A percentile compares a stretch with the other conserved stretches of the same genome.
Conservation (phyloP, 2,113 vertebrate genomes). For the Ochotona princeps region DNA sequence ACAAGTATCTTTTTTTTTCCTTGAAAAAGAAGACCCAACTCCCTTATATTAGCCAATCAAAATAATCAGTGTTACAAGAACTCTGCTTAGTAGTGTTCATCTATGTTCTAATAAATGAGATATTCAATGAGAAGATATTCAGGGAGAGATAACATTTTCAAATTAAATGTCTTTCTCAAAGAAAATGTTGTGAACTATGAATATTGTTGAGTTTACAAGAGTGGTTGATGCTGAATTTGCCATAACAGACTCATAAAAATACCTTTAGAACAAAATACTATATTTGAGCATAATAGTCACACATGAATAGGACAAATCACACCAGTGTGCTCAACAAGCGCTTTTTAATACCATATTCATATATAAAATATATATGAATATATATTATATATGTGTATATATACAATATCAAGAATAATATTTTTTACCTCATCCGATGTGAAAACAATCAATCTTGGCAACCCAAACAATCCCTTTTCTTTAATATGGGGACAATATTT, state of each 20-base stretch:
- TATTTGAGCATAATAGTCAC: background rate
- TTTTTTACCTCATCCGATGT: constrained; percentile 90
- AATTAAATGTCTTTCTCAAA: constrained; percentile 48
- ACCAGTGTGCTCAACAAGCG: background rate
- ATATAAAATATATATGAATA: background rate
- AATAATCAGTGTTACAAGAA: background rate
- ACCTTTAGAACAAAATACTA: constrained; percentile 5
- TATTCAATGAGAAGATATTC: background rate
- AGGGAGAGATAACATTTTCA: background rate
- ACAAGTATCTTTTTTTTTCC: background rate
- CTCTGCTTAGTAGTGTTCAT: background rate
- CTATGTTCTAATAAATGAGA: constrained; percentile 35
- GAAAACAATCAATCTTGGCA: constrained; percentile 89
- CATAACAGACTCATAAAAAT: background rate
- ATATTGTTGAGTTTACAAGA: constrained; percentile 44
- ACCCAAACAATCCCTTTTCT: constrained; percentile 88
- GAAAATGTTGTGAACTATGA: constrained; percentile 3
- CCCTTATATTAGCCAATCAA: background rate
- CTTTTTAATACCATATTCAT: constrained; percentile 2
- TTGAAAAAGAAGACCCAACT: background rate
- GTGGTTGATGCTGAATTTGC: background rate
- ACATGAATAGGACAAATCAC: background rate
- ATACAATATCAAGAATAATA: constrained; percentile 2
- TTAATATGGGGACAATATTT: constrained; percentile 90
- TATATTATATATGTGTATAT: background rate